Base-by-base conservation (phyloP, 23 tunicate genomes). In the Styela clava region DNA sequence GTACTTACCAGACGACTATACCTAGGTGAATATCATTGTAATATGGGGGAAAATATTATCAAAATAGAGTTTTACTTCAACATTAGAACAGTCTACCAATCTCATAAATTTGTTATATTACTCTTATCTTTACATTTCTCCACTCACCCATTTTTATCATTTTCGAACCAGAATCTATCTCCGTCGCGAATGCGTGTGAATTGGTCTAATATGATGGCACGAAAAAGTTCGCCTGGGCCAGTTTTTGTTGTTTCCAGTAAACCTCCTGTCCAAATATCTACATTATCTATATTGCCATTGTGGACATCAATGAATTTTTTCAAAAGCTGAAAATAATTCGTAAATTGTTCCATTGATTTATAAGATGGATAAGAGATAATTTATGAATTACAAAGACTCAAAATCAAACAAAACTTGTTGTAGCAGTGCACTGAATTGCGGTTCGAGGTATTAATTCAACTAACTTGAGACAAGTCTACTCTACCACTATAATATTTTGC, bases 211-310 rank as follows among this genome's bases (percentile, higher is more conserved):
- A 91, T 86, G 36, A 91, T 68, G 21, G 33, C 78, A 9, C 91
- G 72, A 34, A 91, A 86, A 35, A 91, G 52, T 64, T 91, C 97
- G 5, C 97, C 97, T 2, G 97, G 91, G 0, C 89, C 96, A 3
- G 33, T n/a, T 2, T 29, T 25, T 1, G 78, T 32, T 16, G 97
- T 91, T 68, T 91, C 97, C 65, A 91, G 78, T 74, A 91, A 52
- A 16, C 91, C 97, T 3, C 97, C 97, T 12, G 91, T 86, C 91
- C 91, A 91, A 69, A 91, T 78, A 33, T 91, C 97, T 12, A 91
- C 63, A 9, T 73, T 28, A 28, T 68, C 68, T 21, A 90, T 69
- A 61, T 85, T 84, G 16, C 69, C 69, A 31, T 61, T 52, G 64
- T 85, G 96, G 12, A 77, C 83, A 34, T 81, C 74, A n/a, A 2